phyloP scores from a whole-genome alignment of 2,888 invertebrate species.

The Archips xylosteana region DNA sequence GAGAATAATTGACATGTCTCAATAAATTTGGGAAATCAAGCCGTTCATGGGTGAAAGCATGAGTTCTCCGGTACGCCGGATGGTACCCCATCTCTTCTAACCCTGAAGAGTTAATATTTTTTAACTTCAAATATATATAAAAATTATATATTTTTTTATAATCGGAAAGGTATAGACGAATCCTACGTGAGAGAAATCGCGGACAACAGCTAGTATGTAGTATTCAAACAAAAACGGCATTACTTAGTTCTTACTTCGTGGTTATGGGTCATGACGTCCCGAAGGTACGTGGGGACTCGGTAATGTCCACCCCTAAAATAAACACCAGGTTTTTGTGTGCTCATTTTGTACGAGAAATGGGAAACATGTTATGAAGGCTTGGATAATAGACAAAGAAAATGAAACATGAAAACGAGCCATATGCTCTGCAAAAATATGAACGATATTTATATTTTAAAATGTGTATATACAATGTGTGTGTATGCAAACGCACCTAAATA shows the following conservation, averaged over 20 bases:
- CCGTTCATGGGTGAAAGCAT: too few relatives aligned
- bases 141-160: too few relatives aligned
- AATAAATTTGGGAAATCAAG: too few relatives aligned
- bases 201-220: not conserved
- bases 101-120: too few relatives aligned
- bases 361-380: conserved; percentile 7
- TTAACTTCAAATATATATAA: too few relatives aligned
- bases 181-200: not conserved
- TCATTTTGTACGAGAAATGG: conserved; percentile 10
- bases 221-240: conserved; percentile 23
- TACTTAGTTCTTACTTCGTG: conserved; percentile 16
- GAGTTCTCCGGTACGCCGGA: too few relatives aligned
- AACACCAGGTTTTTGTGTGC: conserved; percentile 21
- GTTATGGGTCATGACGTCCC: conserved; percentile 20
- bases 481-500: too few relatives aligned
- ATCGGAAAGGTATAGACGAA: too few relatives aligned
- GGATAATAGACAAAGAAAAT: not conserved
- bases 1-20: too few relatives aligned
- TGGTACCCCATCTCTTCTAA: too few relatives aligned
- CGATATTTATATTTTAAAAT: too few relatives aligned
- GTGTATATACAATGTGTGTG: too few relatives aligned
- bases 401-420: not conserved
- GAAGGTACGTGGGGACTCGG: conserved; percentile 8
- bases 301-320: conserved; percentile 29
- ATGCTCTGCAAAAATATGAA: not conserved